Percentiles rank a stretch among this genome's conserved stretches.
Conservation (phyloP, 2,888 invertebrate genomes). For the Achlya flavicornis region DNA sequence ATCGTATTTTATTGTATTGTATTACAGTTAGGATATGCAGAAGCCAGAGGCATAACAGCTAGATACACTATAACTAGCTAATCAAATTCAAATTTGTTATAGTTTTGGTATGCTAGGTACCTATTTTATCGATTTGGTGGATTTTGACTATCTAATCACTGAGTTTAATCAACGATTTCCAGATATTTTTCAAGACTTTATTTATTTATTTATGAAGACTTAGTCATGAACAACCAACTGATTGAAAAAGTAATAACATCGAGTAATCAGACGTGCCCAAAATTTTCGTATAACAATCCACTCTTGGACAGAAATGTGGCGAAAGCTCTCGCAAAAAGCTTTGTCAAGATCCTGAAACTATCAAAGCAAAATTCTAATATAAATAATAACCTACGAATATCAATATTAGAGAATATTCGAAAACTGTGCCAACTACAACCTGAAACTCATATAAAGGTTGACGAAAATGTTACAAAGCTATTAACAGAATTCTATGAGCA, state of each 20-base stretch:
- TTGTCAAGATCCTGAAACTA: conserved; percentile 62
- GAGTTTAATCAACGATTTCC: no score
- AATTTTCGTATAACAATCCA: conserved; percentile 62
- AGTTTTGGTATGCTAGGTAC: no score
- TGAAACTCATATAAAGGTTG: conserved; percentile 55
- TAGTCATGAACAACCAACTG: conserved; percentile 61
- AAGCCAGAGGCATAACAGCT: no score
- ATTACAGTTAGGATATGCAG: no score
- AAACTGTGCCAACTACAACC: conserved; percentile 62
- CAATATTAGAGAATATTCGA: conserved; percentile 63
- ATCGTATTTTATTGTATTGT: no score
- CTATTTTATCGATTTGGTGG: no score
- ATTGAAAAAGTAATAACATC: conserved; percentile 64
- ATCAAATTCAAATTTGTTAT: no score
- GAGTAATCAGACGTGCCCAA: conserved; percentile 54
- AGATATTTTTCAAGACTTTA: background rate
- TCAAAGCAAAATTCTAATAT: conserved; percentile 54
- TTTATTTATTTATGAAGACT: background rate
- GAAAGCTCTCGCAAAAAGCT: conserved; percentile 62
- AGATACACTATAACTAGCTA: no score
- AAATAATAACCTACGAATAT: conserved; percentile 57
- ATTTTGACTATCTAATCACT: no score
- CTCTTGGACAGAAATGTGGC: conserved; percentile 66
- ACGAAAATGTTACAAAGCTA: conserved; percentile 52
- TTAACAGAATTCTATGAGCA: conserved; percentile 53